Base-by-base conservation (phyloP, 2,888 invertebrate genomes). In the Amorpha juglandis region DNA sequence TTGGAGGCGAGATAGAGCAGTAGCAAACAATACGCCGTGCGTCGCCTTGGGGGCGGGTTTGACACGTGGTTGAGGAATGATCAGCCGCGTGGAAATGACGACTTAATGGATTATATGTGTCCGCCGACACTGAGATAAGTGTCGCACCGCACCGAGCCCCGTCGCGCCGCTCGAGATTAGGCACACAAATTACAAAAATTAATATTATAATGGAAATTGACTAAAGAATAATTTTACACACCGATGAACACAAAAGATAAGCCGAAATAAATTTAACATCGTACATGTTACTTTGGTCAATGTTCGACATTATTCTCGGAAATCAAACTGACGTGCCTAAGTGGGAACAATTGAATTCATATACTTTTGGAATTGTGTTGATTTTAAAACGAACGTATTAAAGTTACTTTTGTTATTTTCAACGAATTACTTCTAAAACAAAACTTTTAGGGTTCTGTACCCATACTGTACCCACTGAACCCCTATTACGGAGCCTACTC, bases 51-150 rank as follows among this genome's bases (percentile, higher is more conserved):
- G 89, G 90, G 91, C 91, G 90, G 87, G 83, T 83, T 79, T 87
- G 90, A 92, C 88, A 90, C 89, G 90, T 89, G 91, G 89, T 91
- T 92, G 91, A 92, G 83, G 91, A 92, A 92, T 92, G 90, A 91
- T 88, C 92, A 91, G 81, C 91, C 81, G 85, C 77, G 89, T 92
- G 92, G 92, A 93, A 93, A 92, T 92, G 92, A 92, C 91, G 93
- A 92, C 90, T 92, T 93, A 93, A 93, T 93, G 93, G 92, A 93
- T 92, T 91, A 93, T 91, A 88, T 91, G 87, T 93, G 93, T 93
- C 89, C 87, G 83, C 84, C 87, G 91, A 91, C 91, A 90, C 87
- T 85, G 82, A 91, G 92, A 92, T 92, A 92, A 92, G 91, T 92
- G 93, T 92, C 91, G 88, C 87, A 79, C 78, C 82, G 81, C 84